These are phyloP conservation scores for Gymnorhina tibicen DNA, from an alignment of 2,113 vertebrate genomes.

Conservation along the genomic window DNA sequence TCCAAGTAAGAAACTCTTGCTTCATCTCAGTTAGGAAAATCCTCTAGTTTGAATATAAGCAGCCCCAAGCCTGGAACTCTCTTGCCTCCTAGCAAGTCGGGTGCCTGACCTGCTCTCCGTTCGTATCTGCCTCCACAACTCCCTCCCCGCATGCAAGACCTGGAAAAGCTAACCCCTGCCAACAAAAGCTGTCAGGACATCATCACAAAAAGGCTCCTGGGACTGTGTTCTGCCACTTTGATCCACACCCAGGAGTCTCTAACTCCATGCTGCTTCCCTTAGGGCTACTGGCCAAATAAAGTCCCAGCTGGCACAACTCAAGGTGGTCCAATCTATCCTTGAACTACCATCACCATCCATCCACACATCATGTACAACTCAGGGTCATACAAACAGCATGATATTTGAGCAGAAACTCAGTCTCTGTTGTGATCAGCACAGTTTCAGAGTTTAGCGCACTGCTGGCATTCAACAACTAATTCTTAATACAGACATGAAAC, in stretches of 20 bases:
- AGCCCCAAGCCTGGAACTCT: not conserved
- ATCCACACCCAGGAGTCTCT: not conserved
- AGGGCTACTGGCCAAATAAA: not conserved
- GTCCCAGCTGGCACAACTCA: not conserved
- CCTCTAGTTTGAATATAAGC: not conserved
- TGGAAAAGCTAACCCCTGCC: not conserved
- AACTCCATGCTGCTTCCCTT: not conserved
- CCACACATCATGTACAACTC: not conserved
- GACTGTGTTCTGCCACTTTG: not conserved
- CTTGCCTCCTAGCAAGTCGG: not conserved
- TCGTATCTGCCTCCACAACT: rapidly evolving
- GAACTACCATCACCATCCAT: not conserved
- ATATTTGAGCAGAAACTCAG: not conserved
- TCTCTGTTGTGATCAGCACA: not conserved
- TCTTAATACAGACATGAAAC: not conserved
- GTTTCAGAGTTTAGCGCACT: not conserved
- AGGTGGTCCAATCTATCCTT: not conserved
- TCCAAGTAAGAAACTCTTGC: not conserved
- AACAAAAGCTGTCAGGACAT: not conserved
- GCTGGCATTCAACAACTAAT: not conserved
- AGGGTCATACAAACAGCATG: not conserved
- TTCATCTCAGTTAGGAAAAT: not conserved
- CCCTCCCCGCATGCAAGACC: not conserved
- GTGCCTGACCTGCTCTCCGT: not conserved
- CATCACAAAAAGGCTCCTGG: not conserved